Evolutionary conservation across 2,888 invertebrate species (phyloP), one percentile per base, ranked within the genome.

Genomic region (Unio delphinus): DNA sequence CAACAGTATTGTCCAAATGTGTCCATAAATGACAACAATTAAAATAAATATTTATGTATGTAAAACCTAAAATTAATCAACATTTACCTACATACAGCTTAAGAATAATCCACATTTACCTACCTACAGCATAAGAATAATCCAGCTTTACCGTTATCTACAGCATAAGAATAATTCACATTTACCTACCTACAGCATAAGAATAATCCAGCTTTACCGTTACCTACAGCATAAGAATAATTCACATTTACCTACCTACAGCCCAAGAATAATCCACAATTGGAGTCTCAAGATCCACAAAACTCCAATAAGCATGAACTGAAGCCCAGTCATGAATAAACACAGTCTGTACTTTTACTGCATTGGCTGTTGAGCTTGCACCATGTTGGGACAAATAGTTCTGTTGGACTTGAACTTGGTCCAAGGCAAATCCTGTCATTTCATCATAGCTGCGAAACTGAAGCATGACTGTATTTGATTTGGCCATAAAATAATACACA

Each of bases 271-370:
- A 75, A n/a, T 75, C 75, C 15, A 70, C 30, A 45, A 75, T 72
- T 15, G 45, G 57, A 45, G 67, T 75, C 60, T 75, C 72, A n/a
- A 61, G 55, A 54, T 75, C 75, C 8, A 62, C 54, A 56, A 68
- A 72, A 17, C 60, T 70, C 75, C 75, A 75, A n/a, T 70, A 55
- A 6, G 75, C 72, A 60, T 75, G 70, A 45, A 75, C 58, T 5
- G 75, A 72, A 8, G 75, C 70, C 72, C 72, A 75, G 55, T 75
- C 75, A 64, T 75, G 72, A 23, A 68, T 61, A 61, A 72, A 72
- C 8, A 72, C 66, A 30, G 72, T 65, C 55, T 72, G 65, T 7
- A 59, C 66, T 18, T 63, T 56, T 0, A 75, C 68, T 30, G 72
- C 72, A 34, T 67, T 67, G 6, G 11, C n/a, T 17, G 34, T 61